Percentiles rank a stretch among this genome's conserved stretches.
These are phyloP conservation scores for Antechinus stuartii DNA, from an alignment of 2,113 vertebrate genomes.

Conservation along the genomic window DNA sequence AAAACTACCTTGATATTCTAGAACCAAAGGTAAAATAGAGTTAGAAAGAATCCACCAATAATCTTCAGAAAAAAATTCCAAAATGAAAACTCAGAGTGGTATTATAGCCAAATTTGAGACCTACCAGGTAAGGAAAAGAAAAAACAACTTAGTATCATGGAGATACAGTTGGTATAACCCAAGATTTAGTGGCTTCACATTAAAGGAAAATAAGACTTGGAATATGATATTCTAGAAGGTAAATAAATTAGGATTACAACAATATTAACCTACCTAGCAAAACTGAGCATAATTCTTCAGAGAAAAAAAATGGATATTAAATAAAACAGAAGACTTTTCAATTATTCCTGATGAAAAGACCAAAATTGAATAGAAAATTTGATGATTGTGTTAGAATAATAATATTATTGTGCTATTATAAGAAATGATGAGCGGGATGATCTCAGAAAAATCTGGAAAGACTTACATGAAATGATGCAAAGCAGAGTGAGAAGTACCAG, in stretches of 20 bases:
- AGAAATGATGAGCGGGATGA: not conserved
- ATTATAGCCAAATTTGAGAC: not conserved
- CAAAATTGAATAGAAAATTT: not conserved
- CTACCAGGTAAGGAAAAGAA: not conserved
- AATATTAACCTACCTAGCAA: not conserved
- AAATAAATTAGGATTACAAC: not conserved
- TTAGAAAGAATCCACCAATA: not conserved
- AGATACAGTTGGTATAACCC: not conserved
- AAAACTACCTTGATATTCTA: not conserved
- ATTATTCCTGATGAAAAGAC: not conserved
- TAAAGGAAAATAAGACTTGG: not conserved
- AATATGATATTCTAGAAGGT: not conserved
- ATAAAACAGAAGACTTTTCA: not conserved
- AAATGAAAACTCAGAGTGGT: not conserved
- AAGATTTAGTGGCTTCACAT: not conserved
- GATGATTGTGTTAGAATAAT: not conserved
- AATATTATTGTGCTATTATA: not conserved
- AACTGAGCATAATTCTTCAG: no score
- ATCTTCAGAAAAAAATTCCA: not conserved
- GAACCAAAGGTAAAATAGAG: not conserved
- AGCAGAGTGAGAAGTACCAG: not conserved
- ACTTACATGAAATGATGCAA: not conserved
- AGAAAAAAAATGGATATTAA: not conserved
- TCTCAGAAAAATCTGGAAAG: not conserved
- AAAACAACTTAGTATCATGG: not conserved